Evolutionary conservation across 2,113 vertebrate species (phyloP).

Genomic region (Rutilus rutilus): DNA sequence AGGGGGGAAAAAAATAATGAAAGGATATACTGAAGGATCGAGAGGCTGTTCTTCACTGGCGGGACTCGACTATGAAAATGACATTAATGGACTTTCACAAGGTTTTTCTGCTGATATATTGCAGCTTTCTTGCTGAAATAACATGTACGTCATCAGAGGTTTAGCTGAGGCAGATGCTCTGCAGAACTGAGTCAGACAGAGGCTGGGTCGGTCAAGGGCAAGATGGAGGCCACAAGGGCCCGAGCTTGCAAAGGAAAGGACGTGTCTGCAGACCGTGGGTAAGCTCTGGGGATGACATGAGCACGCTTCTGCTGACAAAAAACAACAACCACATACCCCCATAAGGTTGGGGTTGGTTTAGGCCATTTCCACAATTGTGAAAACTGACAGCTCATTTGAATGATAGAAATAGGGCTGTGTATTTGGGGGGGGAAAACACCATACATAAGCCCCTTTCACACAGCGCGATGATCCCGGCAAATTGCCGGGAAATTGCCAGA

Average conservation of each 20-base stretch:
- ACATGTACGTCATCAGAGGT: slow-evolving; percentile 13
- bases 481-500: too few species aligned
- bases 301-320: background rate
- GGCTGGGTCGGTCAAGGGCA: slow-evolving; percentile 23
- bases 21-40: slow-evolving; percentile 8
- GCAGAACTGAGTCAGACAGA: slow-evolving; percentile 19
- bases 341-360: background rate
- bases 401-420: background rate
- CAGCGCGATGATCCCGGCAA: too few species aligned
- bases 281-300: background rate
- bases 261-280: background rate
- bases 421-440: fast-evolving
- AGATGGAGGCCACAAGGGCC: background rate
- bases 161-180: slow-evolving; percentile 40
- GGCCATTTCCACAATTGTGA: background rate
- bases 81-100: slow-evolving; percentile 26
- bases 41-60: background rate
- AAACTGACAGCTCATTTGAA: background rate
- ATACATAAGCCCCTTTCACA: too few species aligned
- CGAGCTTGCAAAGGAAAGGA: background rate
- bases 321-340: background rate
- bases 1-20: background rate
- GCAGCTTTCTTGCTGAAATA: slow-evolving; percentile 24
- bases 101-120: slow-evolving; percentile 26
- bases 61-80: slow-evolving; percentile 9